A percentile compares a stretch with the other conserved stretches of the same genome.
Evolutionary conservation across 2,888 invertebrate genomes (phyloP).

Genomic region (Rotaria socialis): DNA sequence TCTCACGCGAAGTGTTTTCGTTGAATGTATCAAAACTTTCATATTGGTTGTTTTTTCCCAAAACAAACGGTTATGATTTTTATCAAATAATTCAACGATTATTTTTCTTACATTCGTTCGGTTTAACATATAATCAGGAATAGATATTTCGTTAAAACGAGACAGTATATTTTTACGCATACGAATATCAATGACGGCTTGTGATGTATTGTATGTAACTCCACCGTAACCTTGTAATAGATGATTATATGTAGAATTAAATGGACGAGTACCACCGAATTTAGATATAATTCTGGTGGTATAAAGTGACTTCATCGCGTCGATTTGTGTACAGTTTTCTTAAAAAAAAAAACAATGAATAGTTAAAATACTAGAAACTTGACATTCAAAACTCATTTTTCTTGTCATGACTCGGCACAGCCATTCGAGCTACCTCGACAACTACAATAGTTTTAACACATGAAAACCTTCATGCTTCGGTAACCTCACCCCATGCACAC

Average conservation of each 20-base stretch:
- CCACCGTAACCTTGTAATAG: not conserved
- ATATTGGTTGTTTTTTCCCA: not conserved
- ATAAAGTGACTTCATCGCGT: not conserved
- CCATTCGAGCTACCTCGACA: too few relatives aligned
- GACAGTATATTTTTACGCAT: not conserved
- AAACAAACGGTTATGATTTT: not conserved
- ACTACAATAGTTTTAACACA: too few relatives aligned
- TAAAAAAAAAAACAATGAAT: not conserved
- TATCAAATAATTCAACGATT: not conserved
- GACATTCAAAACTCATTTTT: too few relatives aligned
- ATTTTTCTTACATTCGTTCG: not conserved
- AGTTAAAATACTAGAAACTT: too few relatives aligned
- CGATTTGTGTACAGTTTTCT: not conserved
- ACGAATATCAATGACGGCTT: not conserved
- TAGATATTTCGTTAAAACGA: not conserved
- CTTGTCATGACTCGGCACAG: too few relatives aligned
- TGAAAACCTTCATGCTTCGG: too few relatives aligned
- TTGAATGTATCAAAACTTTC: not conserved
- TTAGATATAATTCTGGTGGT: not conserved
- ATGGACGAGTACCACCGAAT: not conserved
- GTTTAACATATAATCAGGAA: not conserved
- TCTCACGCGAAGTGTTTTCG: not conserved
- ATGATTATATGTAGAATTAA: not conserved
- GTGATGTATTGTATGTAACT: slow-evolving; percentile 1
- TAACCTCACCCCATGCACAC: too few relatives aligned